Evolutionary conservation across 2,113 vertebrate species (phyloP).

Genomic region (Scolopax mira): DNA sequence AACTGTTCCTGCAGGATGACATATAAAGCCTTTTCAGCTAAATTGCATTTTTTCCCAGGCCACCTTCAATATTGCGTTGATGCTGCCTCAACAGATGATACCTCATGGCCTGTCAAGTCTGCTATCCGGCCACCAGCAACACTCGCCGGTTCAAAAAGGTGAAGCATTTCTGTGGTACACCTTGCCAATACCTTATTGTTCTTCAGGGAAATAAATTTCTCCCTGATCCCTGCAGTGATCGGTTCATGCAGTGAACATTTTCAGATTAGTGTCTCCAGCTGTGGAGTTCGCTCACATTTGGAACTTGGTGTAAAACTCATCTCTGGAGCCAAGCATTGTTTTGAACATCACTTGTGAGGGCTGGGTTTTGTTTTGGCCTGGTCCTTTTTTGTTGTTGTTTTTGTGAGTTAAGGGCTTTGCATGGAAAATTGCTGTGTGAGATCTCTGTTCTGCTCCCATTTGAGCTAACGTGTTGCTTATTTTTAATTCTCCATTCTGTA

Average conservation of each 20-base stretch:
- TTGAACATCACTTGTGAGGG: slow-evolving; percentile 2
- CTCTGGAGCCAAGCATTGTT: slow-evolving; percentile 47
- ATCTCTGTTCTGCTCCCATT: not conserved
- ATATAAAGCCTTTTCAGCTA: not conserved
- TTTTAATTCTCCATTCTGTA: slow-evolving; percentile 16
- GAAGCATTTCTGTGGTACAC: not conserved
- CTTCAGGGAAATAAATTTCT: not conserved
- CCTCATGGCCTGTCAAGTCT: not conserved
- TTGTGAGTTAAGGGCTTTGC: not conserved
- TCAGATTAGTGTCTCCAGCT: not conserved
- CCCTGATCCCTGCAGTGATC: not conserved
- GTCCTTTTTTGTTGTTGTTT: not conserved
- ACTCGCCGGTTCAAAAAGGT: not conserved
- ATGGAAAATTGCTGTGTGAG: slow-evolving; percentile 47
- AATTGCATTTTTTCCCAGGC: not conserved
- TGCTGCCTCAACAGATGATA: not conserved
- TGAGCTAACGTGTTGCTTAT: slow-evolving; percentile 4
- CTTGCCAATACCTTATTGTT: not conserved
- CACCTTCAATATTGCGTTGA: not conserved
- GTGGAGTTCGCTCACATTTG: not conserved
- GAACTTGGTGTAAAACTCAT: not conserved
- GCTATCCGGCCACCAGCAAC: not conserved
- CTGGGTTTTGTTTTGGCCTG: slow-evolving; percentile 9
- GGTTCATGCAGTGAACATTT: not conserved
- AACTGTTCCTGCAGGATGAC: fast-evolving